These are phyloP conservation scores for Coreoperca whiteheadi DNA, from an alignment of 2,113 vertebrate genomes.

Conservation along the genomic window DNA sequence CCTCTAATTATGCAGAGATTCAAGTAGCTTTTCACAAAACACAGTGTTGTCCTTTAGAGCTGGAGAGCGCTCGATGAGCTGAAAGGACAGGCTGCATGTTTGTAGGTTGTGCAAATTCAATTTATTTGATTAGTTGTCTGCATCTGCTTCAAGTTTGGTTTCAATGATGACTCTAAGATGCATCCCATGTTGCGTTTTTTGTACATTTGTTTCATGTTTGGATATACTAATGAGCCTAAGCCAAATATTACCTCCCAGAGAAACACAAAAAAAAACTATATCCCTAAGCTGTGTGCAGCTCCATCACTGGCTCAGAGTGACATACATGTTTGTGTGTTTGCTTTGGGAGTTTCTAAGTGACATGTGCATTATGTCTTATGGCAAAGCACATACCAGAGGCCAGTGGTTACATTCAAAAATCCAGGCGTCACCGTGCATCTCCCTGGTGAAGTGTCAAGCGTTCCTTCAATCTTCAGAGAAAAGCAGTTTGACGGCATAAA, in stretches of 20 bases:
- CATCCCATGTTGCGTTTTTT: not conserved
- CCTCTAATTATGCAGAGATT: constrained; percentile 95
- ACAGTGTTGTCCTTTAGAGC: constrained; percentile 91
- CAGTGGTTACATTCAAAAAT: not conserved
- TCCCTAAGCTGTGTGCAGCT: not conserved
- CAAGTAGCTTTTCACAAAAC: constrained; percentile 94
- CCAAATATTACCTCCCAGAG: not conserved
- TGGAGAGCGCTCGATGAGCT: constrained; percentile 90
- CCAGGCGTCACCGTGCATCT: not conserved
- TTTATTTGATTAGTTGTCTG: constrained; percentile 93
- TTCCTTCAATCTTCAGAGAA: not conserved
- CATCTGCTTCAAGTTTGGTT: constrained; percentile 79
- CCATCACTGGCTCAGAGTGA: not conserved
- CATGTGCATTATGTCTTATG: not conserved
- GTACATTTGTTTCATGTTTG: not conserved
- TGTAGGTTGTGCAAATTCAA: constrained; percentile 91
- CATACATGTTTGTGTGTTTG: not conserved
- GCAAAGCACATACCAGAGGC: not conserved
- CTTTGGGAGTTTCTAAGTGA: not conserved
- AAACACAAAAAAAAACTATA: not conserved
- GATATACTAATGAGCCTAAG: not conserved
- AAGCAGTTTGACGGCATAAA: not conserved
- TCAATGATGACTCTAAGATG: constrained; percentile 26
- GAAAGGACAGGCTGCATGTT: constrained; percentile 92
- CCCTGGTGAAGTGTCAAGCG: not conserved